Evolutionary conservation across 2,888 invertebrate genomes (phyloP), one percentile per base, ranked within the genome.

Genomic region (Frankliniella fusca): DNA sequence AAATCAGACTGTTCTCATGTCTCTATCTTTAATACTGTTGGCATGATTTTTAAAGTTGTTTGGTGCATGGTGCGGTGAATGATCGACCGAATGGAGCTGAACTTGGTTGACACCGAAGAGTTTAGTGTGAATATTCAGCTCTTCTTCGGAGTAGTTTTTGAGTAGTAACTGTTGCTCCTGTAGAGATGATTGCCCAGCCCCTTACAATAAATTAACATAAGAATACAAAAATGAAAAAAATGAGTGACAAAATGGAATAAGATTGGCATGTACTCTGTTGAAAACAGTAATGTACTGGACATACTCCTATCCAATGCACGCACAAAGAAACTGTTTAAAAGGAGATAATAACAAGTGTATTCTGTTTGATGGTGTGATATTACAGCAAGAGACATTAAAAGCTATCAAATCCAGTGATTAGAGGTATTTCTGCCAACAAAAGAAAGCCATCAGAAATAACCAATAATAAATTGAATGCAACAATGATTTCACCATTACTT

Each of bases 81-180:
- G 61, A n/a, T n/a, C 61, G n/a, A 61, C 61, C 18, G 70, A 23
- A 76, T 76, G 12, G 70, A 10, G 9, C 70, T 27, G 70, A 76
- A 76, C 12, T 27, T 27, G 70, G 70, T 12, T 9, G 70, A 23
- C 70, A 27, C 12, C 70, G 70, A 70, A 23, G 70, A 76, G 70
- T 76, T 12, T 76, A 12, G 70, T 76, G 12, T 76, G 70, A 76
- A 23, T 27, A 27, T 27, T 76, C 27, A 76, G 70, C 27, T 76
- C 70, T 76, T 76, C 70, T 76, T 76, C 10, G 70, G 70, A 23
- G 27, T 76, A 12, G 23, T 76, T 23, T 76, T 76, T 76, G 27
- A 76, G 27, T 27, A 76, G 70, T 23, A 27, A 76, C 70, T 76
- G 70, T 76, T 76, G 70, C 27, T 76, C 70, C 70, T 76, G 70